Evolutionary conservation across 2,888 invertebrate species (phyloP).

Genomic region (Homarus gammarus): DNA sequence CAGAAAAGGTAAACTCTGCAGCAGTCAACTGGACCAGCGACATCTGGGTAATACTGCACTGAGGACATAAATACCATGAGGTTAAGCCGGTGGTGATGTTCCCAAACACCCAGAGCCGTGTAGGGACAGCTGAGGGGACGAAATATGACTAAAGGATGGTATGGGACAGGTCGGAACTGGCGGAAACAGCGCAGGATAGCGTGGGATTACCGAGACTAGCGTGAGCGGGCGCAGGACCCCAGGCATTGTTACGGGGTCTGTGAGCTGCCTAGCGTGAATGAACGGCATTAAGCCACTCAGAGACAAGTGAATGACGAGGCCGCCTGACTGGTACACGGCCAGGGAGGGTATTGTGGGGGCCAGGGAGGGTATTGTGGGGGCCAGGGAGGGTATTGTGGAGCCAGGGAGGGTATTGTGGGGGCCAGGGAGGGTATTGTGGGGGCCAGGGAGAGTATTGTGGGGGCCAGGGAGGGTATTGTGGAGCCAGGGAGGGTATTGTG

Average conservation of each 20-base stretch:
- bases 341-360: not conserved
- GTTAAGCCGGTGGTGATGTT: too few relatives aligned
- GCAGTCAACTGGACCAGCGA: too few relatives aligned
- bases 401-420: not conserved
- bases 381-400: not conserved
- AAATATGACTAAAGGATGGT: too few relatives aligned
- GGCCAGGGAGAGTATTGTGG: not conserved
- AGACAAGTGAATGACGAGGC: constrained; percentile 4
- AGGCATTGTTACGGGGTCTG: not conserved
- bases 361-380: not conserved
- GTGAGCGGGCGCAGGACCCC: not conserved
- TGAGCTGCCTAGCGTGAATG: not conserved
- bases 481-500: not conserved
- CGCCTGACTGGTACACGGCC: not conserved
- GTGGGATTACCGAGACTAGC: not conserved
- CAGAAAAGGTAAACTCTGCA: too few relatives aligned
- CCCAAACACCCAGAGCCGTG: too few relatives aligned
- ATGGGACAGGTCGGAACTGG: too few relatives aligned
- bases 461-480: not conserved
- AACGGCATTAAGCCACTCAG: not conserved
- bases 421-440: not conserved
- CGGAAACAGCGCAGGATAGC: not conserved
- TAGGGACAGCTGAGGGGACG: too few relatives aligned
- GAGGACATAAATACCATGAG: too few relatives aligned
- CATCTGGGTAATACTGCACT: too few relatives aligned